phyloP scores from a whole-genome alignment of 2,113 vertebrate species.

The Cisticola juncidis region DNA sequence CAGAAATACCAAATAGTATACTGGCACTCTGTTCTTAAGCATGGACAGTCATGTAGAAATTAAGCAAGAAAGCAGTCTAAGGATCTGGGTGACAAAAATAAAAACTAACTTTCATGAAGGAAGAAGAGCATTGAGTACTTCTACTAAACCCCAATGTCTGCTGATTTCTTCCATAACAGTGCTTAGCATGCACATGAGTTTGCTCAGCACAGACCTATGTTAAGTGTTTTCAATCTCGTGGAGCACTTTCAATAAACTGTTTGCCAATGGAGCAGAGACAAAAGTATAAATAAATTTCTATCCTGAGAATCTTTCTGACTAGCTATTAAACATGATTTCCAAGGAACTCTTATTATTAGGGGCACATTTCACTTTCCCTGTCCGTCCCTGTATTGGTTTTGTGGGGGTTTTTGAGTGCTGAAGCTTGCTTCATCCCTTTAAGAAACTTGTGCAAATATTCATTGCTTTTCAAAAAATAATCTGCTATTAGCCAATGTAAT shows the following conservation, averaged over 20 bases:
- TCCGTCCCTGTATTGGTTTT: background rate
- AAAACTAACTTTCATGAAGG: background rate
- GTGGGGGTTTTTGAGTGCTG: background rate
- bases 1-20: background rate
- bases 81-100: background rate
- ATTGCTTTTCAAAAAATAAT: slow-evolving; percentile 21
- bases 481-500: slow-evolving; percentile 16
- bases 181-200: background rate
- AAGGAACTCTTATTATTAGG: background rate
- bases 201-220: background rate
- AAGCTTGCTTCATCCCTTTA: background rate
- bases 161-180: background rate
- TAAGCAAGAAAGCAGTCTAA: background rate
- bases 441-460: slow-evolving; percentile 18
- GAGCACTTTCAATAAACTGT: background rate
- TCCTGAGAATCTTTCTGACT: background rate
- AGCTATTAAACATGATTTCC: background rate
- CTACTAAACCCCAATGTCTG: background rate
- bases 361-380: background rate
- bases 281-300: background rate
- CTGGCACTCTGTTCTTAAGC: background rate
- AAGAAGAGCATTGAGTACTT: background rate
- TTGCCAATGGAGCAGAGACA: background rate
- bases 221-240: background rate
- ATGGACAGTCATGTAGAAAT: background rate